Evolutionary conservation across 1,140 invertebrate species (phyloP), one percentile per base, ranked within the genome.

Genomic region (Lepidurus arcticus): DNA sequence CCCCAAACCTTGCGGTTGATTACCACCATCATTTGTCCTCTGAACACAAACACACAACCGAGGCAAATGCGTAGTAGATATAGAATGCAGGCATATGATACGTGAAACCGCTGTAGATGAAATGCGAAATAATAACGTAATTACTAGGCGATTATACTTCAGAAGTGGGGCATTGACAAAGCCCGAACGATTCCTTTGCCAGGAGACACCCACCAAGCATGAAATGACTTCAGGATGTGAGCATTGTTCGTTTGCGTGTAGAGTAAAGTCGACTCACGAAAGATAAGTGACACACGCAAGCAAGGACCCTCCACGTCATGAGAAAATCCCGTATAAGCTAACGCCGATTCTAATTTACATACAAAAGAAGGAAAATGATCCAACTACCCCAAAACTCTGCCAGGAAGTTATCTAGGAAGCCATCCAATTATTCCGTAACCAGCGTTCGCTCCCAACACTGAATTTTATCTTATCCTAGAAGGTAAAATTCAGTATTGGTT

Each of bases 221-320:
- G 53, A 65, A 65, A 65, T 65, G 16, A 65, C 4, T 65, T 65
- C 53, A 65, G 53, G 53, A 65, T 65, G 53, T 21, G 21, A 65
- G 53, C 53, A 65, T 65, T 65, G 53, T 65, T 65, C 9, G 13
- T n/a, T 65, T 65, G 53, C 53, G 53, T 65, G 53, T 65, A 21
- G 53, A 21, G 13, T 21, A 16, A 65, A 65, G 53, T n/a, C 53
- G 53, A 65, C 13, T 13, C 16, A n/a, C 21, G 53, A 65, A 13
- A 21, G 34, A 34, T 34, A 65, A n/a, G 53, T 65, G 53, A 65
- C 53, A 65, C 53, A 65, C 21, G 53, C 53, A 65, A 65, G 34
- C 34, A 34, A 34, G 34, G 53, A 65, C 53, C 53, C 53, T 65
- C 53, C 53, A 65, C 53, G 53, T 65, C 53, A 65, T 21, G 53